Percentiles rank a stretch among this genome's conserved stretches.
These are phyloP conservation scores for Rhagonycha fulva DNA, from an alignment of 2,888 invertebrate genomes.

Conservation along the genomic window DNA sequence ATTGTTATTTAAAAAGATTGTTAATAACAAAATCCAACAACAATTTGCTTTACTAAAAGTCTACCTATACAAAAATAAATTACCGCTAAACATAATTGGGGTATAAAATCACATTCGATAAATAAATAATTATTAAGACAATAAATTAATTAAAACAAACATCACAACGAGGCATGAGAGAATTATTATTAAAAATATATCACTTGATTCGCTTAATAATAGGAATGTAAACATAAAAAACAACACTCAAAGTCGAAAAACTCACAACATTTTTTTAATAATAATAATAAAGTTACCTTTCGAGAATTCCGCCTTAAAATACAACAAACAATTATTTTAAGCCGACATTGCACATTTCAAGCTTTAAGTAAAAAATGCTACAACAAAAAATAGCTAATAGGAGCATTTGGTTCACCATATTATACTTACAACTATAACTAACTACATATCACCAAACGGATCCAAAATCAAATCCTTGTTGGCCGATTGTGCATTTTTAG, in stretches of 20 bases:
- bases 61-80: background rate
- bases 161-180: conserved; percentile 4
- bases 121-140: background rate
- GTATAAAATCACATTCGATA: background rate
- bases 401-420: background rate
- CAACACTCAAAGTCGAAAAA: conserved; percentile 15
- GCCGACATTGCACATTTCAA: conserved; percentile 1
- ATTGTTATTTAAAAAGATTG: background rate
- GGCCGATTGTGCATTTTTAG: conserved; percentile 40
- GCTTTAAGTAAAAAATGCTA: background rate
- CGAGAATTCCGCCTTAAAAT: background rate
- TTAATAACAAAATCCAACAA: background rate
- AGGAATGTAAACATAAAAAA: conserved; percentile 29
- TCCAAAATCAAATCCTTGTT: conserved; percentile 51
- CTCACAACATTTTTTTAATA: background rate
- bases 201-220: conserved; percentile 17
- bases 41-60: background rate
- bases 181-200: conserved; percentile 18
- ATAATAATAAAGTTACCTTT: background rate
- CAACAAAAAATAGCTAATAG: background rate
- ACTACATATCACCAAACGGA: conserved; percentile 56
- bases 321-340: background rate
- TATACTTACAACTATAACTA: conserved; percentile 2
- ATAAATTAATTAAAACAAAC: conserved; percentile 1
- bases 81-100: background rate